Evolutionary conservation across 2,113 vertebrate genomes (phyloP).

Genomic region (Mirounga angustirostris): DNA sequence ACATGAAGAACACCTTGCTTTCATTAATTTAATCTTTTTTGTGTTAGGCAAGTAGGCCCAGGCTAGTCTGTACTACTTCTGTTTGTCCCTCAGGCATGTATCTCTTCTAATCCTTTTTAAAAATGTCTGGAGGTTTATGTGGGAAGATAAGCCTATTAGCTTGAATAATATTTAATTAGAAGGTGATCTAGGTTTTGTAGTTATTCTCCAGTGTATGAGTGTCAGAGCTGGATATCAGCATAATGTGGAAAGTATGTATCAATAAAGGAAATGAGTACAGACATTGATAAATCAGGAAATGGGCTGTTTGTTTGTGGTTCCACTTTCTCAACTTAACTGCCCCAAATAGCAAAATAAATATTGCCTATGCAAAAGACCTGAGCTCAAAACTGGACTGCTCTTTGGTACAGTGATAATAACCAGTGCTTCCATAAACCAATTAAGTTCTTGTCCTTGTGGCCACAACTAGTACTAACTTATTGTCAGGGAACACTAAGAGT

Average conservation of each 20-base stretch:
- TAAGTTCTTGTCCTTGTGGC: not conserved
- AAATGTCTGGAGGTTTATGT: not conserved
- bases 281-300: not conserved
- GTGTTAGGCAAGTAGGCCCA: not conserved
- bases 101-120: not conserved
- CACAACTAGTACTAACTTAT: not conserved
- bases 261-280: not conserved
- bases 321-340: not conserved
- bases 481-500: not conserved
- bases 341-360: not conserved
- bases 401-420: not conserved
- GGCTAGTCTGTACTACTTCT: not conserved
- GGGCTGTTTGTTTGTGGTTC: not conserved
- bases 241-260: not conserved
- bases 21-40: conserved; percentile 41
- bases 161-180: conserved; percentile 64
- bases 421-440: not conserved
- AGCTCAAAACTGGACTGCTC: not conserved
- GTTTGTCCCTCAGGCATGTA: not conserved
- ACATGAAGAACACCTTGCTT: not conserved
- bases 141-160: not conserved
- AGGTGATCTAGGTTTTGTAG: not conserved
- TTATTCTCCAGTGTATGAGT: not conserved
- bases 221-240: not conserved
- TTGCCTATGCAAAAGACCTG: not conserved